Percentiles rank a stretch among this genome's conserved stretches.
These are phyloP conservation scores for Diorhabda sublineata DNA, from an alignment of 1,140 invertebrate genomes.

Conservation along the genomic window DNA sequence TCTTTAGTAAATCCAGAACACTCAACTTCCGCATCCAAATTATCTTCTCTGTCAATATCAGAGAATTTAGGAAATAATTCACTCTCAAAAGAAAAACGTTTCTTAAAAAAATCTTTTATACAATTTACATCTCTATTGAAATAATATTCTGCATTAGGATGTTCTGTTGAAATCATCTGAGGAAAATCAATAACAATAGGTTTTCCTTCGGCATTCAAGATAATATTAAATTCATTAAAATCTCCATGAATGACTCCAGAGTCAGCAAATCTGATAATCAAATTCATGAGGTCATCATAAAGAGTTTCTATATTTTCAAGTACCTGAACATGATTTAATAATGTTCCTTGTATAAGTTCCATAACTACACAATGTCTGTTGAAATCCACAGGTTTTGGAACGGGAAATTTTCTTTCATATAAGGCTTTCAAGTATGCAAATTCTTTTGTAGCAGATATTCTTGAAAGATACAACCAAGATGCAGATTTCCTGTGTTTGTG, in stretches of 20 bases:
- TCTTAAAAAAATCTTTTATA: slow-evolving; percentile 87
- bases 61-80: slow-evolving; percentile 80
- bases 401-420: slow-evolving; percentile 85
- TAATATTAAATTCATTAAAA: slow-evolving; percentile 99
- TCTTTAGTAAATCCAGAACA: slow-evolving; percentile 87
- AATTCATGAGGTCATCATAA: slow-evolving; percentile 93
- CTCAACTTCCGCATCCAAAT: slow-evolving; percentile 82
- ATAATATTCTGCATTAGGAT: slow-evolving; percentile 84
- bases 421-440: slow-evolving; percentile 98
- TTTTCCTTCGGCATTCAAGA: slow-evolving; percentile 76
- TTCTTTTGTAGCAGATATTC: slow-evolving; percentile 95
- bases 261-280: slow-evolving; percentile 87
- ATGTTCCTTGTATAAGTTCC: slow-evolving; percentile 81
- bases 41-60: slow-evolving; percentile 79
- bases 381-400: slow-evolving; percentile 91
- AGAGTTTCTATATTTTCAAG: slow-evolving; percentile 73
- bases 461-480: slow-evolving; percentile 97
- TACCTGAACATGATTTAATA: slow-evolving; percentile 72
- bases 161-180: slow-evolving; percentile 96
- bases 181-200: slow-evolving; percentile 97
- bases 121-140: slow-evolving; percentile 96
- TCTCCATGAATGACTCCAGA: slow-evolving; percentile 97
- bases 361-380: slow-evolving; percentile 97
- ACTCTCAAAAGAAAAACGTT: slow-evolving; percentile 89
- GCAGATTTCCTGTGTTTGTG: slow-evolving; percentile 82